These are phyloP conservation scores for Hippoglossus hippoglossus DNA, from an alignment of 2,797 vertebrate genomes.

Conservation along the genomic window DNA sequence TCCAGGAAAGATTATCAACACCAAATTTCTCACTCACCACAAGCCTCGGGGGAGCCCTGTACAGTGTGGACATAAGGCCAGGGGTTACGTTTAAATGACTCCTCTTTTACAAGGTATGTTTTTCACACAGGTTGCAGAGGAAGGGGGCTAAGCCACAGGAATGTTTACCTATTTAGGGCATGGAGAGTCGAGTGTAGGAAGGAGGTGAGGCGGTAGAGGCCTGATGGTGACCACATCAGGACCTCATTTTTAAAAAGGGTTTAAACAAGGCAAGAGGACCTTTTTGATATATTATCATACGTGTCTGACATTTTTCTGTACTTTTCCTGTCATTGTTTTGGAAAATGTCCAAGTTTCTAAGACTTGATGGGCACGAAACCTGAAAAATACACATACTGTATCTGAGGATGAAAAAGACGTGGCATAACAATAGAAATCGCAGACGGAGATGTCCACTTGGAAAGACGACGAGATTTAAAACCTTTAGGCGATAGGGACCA, in stretches of 20 bases:
- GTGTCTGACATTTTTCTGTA: no score
- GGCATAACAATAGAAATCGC: no score
- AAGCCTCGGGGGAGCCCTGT: slow-evolving; percentile 42
- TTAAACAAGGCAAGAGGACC: slow-evolving; percentile 28
- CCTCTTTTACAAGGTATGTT: slow-evolving; percentile 57
- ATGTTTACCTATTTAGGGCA: slow-evolving; percentile 73
- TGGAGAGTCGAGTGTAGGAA: slow-evolving; percentile 28
- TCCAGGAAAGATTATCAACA: slow-evolving; percentile 66
- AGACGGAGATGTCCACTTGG: no score
- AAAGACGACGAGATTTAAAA: no score
- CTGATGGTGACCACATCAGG: slow-evolving; percentile 35
- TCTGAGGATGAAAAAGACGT: no score
- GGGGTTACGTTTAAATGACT: slow-evolving; percentile 51
- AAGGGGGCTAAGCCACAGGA: slow-evolving; percentile 69
- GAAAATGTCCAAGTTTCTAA: no score
- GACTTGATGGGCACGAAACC: no score
- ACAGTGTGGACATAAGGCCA: slow-evolving; percentile 50
- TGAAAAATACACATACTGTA: no score
- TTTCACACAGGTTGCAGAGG: slow-evolving; percentile 50
- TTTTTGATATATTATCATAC: not conserved
- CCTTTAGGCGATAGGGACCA: no score
- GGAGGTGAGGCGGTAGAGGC: slow-evolving; percentile 21
- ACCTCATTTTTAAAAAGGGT: slow-evolving; percentile 18
- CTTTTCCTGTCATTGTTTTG: no score
- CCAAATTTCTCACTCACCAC: slow-evolving; percentile 53